Conservation (phyloP, 2,797 vertebrate genomes). For the Mycteria americana region DNA sequence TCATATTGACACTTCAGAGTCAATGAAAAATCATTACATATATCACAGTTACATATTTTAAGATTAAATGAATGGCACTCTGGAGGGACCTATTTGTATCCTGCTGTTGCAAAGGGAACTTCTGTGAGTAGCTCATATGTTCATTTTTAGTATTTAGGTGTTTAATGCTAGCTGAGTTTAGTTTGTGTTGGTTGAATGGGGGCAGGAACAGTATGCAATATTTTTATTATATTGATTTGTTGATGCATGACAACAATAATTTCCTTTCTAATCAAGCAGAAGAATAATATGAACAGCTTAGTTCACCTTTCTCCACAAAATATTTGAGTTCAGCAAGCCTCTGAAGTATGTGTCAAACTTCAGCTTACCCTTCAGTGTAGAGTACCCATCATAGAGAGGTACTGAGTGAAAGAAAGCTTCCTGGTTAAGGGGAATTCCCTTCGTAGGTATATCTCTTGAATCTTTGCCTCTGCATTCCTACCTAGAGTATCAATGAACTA, state of each 20-base stretch:
- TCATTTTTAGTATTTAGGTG: background rate
- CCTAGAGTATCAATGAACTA: background rate
- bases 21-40: background rate
- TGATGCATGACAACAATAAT: background rate
- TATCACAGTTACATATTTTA: background rate
- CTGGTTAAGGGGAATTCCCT: background rate
- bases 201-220: background rate
- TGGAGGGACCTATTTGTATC: background rate
- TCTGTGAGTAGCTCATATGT: background rate
- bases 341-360: background rate
- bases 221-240: background rate
- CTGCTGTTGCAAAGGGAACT: background rate
- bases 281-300: background rate
- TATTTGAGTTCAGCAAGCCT: background rate
- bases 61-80: background rate
- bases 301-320: background rate
- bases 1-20: background rate
- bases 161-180: background rate
- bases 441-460: background rate
- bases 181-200: background rate
- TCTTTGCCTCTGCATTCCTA: background rate
- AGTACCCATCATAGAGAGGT: background rate
- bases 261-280: background rate
- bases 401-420: background rate
- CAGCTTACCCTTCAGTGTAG: background rate